Base-by-base conservation (phyloP, 2,113 vertebrate species). In the Bufo bufo region DNA sequence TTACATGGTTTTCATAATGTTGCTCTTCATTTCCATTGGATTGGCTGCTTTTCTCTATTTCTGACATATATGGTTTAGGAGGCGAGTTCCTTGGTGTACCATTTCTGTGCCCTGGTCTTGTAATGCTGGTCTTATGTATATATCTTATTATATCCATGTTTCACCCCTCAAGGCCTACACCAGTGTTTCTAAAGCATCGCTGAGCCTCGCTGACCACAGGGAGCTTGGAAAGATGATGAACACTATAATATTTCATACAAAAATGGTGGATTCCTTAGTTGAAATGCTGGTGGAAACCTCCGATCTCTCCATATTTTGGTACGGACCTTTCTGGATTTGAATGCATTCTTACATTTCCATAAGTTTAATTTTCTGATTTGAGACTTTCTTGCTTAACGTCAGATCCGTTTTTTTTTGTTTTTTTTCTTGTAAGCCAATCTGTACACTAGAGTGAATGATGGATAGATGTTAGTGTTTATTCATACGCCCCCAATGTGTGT, bases 141-240 rank as follows among this genome's bases (percentile, higher is more conserved):
- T 33, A 33, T 33, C 33, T 23, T 65, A 65, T n/a, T 52, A 52
- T 7, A 56, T 17, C 19, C 14, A 54, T 13, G 0, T n/a, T 79
- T 91, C 7, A 45, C 82, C 81, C 84, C 86, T 43, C 84, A 99
- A 75, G 98, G 98, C 98, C 45, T 99, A 99, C 92, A 99, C 98
- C 71, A 99, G 98, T 45, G 98, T 99, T 84, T 99, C 97, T 54
- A 99, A 99, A 94, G 98, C 98, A 89, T 98, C 97, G 0, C 96
- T 99, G 47, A 93, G 98, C 63, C 96, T 99, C 13, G 96, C 97
- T 0, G 98, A 99, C 92, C 98, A 99, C 89, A 96, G 97, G 91
- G 98, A 99, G 92, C 97, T 99, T n/a, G 98, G 98, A 82, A 99
- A 99, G 90, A 99, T 99, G 98, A 99, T 99, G 98, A 99, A 99